Conservation (phyloP, 1,140 invertebrate genomes). For the Dinothrombium tinctorium region DNA sequence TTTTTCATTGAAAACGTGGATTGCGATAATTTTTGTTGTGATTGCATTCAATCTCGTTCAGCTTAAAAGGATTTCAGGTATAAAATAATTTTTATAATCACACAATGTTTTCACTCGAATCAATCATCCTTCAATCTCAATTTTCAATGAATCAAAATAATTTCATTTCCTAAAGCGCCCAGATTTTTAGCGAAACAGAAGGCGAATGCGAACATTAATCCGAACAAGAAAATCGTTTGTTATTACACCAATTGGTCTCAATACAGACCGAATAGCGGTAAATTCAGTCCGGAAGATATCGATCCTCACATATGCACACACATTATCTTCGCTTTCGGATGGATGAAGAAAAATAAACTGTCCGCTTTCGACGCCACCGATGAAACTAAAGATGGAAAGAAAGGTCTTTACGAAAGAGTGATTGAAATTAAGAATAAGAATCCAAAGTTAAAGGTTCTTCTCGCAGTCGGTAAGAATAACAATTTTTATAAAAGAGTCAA, state of each 20-base stretch:
- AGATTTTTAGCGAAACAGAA: too few relatives aligned
- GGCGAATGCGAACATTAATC: background rate
- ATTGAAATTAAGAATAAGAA: conserved; percentile 60
- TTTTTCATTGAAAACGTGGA: too few relatives aligned
- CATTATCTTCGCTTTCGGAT: conserved; percentile 83
- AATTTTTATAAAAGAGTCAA: background rate
- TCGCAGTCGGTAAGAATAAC: conserved; percentile 53
- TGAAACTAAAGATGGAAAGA: conserved; percentile 70
- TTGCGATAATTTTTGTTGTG: too few relatives aligned
- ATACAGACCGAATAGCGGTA: conserved; percentile 70
- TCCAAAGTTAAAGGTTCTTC: conserved; percentile 60
- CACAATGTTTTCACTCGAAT: too few relatives aligned
- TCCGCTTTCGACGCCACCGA: conserved; percentile 77
- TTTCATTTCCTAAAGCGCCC: too few relatives aligned
- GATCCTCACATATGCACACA: conserved; percentile 84
- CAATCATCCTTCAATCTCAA: too few relatives aligned
- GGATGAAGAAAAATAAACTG: conserved; percentile 79
- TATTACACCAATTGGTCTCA: conserved; percentile 55
- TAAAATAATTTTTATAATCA: too few relatives aligned
- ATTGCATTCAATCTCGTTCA: too few relatives aligned
- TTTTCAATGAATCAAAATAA: too few relatives aligned
- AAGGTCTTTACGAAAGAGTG: conserved; percentile 63
- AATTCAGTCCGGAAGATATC: conserved; percentile 82
- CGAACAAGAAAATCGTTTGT: conserved; percentile 10
- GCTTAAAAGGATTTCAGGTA: too few relatives aligned